Percentiles rank a stretch among this genome's conserved stretches.
These are phyloP conservation scores for Aporrectodea caliginosa DNA, from an alignment of 1,140 invertebrate species.

Conservation along the genomic window DNA sequence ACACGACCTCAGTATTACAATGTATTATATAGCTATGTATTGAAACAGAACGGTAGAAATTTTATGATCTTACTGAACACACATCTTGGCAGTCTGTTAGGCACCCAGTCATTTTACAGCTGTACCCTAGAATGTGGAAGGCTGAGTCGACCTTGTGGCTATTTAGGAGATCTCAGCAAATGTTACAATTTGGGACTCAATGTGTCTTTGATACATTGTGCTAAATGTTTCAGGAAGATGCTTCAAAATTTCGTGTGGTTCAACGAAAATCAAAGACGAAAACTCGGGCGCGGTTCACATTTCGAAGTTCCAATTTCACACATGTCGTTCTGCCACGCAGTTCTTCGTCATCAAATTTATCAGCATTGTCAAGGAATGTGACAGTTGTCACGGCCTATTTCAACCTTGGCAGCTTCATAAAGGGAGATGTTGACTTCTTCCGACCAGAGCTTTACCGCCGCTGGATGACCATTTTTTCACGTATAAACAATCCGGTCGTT, in stretches of 20 bases:
- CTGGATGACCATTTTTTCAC: slow-evolving; percentile 27
- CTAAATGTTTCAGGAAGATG: neutral
- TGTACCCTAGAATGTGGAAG: no score
- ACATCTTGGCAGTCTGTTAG: no score
- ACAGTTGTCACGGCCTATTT: slow-evolving; percentile 45
- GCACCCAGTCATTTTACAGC: no score
- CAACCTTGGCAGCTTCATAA: slow-evolving; percentile 40
- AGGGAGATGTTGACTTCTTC: slow-evolving; percentile 30
- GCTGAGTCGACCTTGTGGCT: no score
- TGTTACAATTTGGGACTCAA: no score
- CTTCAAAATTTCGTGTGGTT: neutral
- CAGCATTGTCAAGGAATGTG: slow-evolving; percentile 34
- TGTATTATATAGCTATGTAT: no score
- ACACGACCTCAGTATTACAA: no score
- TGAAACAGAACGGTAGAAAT: no score
- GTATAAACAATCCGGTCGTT: slow-evolving; percentile 22
- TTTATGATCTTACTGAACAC: no score
- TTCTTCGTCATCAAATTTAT: neutral
- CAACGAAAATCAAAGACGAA: neutral
- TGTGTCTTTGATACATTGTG: no score
- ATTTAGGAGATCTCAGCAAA: no score
- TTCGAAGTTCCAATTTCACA: neutral
- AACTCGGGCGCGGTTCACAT: neutral
- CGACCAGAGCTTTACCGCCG: neutral
- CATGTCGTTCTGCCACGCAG: neutral